Evolutionary conservation across 2,888 invertebrate species (phyloP).

Genomic region (Drosophila mimica): DNA sequence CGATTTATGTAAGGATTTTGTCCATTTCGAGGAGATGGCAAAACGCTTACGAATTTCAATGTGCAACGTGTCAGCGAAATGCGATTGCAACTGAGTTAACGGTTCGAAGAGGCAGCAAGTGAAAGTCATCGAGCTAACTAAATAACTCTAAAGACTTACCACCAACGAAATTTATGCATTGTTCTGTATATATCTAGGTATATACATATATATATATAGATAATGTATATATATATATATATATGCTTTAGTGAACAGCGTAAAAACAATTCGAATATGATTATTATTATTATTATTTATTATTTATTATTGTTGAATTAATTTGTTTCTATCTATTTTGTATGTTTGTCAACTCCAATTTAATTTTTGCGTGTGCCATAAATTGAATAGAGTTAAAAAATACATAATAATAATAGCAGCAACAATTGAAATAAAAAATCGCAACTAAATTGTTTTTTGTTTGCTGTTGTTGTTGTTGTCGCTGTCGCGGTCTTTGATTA

Average conservation of each 20-base stretch:
- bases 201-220: not conserved
- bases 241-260: constrained; percentile 16
- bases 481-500: constrained; percentile 64
- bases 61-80: not conserved
- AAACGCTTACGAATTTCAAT: not conserved
- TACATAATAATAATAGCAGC: constrained; percentile 18
- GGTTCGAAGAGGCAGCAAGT: not conserved
- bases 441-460: constrained; percentile 49
- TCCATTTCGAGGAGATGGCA: not conserved
- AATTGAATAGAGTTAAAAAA: constrained; percentile 36
- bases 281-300: constrained; percentile 27
- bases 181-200: not conserved
- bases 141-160: not conserved
- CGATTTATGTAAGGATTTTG: not conserved
- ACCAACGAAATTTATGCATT: not conserved
- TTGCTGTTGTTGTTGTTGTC: constrained; percentile 29
- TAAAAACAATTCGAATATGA: constrained; percentile 19
- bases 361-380: constrained; percentile 40
- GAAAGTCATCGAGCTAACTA: not conserved
- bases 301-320: constrained; percentile 11
- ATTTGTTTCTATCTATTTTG: constrained; percentile 1
- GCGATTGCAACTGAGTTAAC: not conserved
- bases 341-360: constrained; percentile 27
- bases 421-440: constrained; percentile 57
- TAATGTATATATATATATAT: not conserved